Base-by-base conservation (phyloP, 1,140 invertebrate genomes). In the Vanessa tameamea region DNA sequence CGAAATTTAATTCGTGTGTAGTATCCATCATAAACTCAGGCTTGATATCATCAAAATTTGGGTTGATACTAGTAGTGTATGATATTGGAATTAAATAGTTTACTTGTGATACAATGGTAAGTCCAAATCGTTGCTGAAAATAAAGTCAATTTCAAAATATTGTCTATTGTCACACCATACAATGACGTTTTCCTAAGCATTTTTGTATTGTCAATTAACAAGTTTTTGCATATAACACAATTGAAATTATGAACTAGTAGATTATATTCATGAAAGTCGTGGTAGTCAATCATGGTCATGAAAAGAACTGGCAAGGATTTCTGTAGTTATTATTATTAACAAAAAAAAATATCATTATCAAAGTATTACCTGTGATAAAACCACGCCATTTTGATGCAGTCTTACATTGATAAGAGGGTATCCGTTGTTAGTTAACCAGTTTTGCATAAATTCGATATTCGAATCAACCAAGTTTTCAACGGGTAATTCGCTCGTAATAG, bases 371-470 rank as follows among this genome's bases (percentile, higher is more conserved):
- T 87, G 84, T 2, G 79, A 83, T 5, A 92, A 16, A n/a, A 85
- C 20, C 5, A 92, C 82, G n/a, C 84, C 84, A 8, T 80, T 78
- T 66, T 78, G 74, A n/a, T 81, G 72, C 9, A 81, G n/a, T 9
- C 74, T 75, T 13, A 91, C 84, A 13, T 80, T 79, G 11, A 96
- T 83, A 5, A 95, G 82, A 3, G 96, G 95, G 82, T 94, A 96
- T 8, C 95, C 95, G 77, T 92, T 93, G 70, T 94, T 92, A n/a
- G 92, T 70, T 0, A 94, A 92, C 95, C 95, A 96, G 1, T 94
- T 94, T 47, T 95, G 88, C 88, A 96, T 93, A 15, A 95, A 94
- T 0, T 83, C 84, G 37, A 87, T 88, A 3, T 96, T 86, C 61
- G 89, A 64, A 11, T 72, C 74, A 8, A 87, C 73, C 0, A 79